Conservation (phyloP, 2,888 invertebrate species). For the Lypha dubia region DNA sequence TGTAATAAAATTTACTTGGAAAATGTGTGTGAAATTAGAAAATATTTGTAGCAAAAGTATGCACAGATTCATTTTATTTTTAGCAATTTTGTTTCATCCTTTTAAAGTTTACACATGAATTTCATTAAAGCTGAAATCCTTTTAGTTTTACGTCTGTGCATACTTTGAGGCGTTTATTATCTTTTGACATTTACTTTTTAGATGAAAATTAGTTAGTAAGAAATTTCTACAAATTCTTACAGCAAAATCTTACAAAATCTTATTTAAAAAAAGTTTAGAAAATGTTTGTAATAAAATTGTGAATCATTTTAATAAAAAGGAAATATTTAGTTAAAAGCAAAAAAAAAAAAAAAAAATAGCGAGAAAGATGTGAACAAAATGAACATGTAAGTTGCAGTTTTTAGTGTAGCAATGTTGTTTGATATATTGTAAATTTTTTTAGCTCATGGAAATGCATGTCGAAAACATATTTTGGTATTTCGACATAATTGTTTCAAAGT, state of each 20-base stretch:
- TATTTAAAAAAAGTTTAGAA: neutral
- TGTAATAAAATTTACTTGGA: neutral
- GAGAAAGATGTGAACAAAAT: neutral
- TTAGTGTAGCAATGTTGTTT: too few species aligned
- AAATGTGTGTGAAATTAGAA: neutral
- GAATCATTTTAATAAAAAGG: constrained; percentile 16
- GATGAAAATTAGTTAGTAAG: constrained; percentile 5
- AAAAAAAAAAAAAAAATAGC: neutral
- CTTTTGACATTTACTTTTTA: constrained; percentile 33
- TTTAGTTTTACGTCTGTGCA: constrained; percentile 16
- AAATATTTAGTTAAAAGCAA: neutral
- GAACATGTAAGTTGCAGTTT: neutral
- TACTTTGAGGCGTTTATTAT: constrained; percentile 17
- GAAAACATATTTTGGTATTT: too few species aligned
- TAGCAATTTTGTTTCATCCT: neutral
- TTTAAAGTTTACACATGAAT: constrained; percentile 13
- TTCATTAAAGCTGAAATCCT: constrained; percentile 20
- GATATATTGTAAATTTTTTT: too few species aligned
- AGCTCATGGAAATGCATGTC: too few species aligned
- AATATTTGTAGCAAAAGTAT: neutral
- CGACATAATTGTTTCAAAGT: too few species aligned
- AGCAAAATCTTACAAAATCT: neutral
- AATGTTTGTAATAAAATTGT: neutral
- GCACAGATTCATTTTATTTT: neutral
- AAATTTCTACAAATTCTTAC: too few species aligned